Conservation (phyloP, 2,797 vertebrate species). For the Siniperca obscura region DNA sequence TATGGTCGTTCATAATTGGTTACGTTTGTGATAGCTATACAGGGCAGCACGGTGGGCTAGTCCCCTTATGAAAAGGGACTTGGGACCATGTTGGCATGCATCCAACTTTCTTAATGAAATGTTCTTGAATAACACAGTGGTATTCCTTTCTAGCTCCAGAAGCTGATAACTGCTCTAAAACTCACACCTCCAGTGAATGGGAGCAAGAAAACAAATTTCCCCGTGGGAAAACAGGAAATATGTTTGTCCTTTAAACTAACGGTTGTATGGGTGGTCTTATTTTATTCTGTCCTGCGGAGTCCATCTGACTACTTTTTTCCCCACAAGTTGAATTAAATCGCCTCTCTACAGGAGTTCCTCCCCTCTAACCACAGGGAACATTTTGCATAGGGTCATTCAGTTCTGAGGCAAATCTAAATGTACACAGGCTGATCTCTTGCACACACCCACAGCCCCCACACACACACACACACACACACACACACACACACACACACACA, state of each 20-base stretch:
- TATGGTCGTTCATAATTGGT: neutral
- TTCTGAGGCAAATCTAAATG: slow-evolving; percentile 47
- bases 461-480: too few species aligned
- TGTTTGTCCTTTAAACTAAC: neutral
- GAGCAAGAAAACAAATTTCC: neutral
- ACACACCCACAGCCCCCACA: slow-evolving; percentile 41
- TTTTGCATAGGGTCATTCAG: slow-evolving; percentile 50
- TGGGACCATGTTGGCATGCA: neutral
- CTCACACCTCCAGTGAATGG: neutral
- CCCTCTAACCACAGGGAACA: slow-evolving; percentile 34
- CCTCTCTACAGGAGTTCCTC: slow-evolving; percentile 5
- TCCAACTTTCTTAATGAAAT: neutral
- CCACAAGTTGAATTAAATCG: slow-evolving; percentile 22
- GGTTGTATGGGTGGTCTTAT: slow-evolving; percentile 28
- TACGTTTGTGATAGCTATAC: neutral
- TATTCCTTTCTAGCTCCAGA: slow-evolving; percentile 2
- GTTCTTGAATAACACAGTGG: neutral
- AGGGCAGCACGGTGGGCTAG: fast-evolving
- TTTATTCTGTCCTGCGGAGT: slow-evolving; percentile 21
- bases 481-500: too few species aligned
- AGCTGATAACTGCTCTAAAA: neutral
- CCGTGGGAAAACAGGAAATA: neutral
- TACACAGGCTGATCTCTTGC: slow-evolving; percentile 30
- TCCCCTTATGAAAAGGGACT: fast-evolving
- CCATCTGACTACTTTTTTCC: slow-evolving; percentile 9